Evolutionary conservation across 2,888 invertebrate genomes (phyloP).

Genomic region (Zeuzera pyrina): DNA sequence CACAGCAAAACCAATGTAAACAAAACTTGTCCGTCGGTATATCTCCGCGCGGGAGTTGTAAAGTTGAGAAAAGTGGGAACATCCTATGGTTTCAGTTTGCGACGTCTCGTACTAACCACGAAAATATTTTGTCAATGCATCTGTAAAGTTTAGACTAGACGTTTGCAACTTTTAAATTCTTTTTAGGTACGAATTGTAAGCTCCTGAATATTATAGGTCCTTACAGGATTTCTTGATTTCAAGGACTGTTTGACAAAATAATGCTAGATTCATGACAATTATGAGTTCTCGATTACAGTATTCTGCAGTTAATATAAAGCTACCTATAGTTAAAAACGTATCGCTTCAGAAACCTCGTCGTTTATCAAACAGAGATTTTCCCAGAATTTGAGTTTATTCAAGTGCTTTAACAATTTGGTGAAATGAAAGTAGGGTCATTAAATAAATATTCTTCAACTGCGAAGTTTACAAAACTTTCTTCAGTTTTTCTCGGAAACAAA

Average conservation of each 20-base stretch:
- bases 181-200: too few species aligned
- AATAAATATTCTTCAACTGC: conserved; percentile 34
- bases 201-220: too few species aligned
- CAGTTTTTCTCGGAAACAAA: conserved; percentile 27
- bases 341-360: conserved; percentile 7
- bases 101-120: conserved; percentile 7
- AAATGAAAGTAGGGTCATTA: conserved; percentile 33
- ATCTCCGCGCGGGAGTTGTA: conserved; percentile 27
- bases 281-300: too few species aligned
- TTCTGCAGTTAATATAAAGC: not conserved
- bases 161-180: too few species aligned
- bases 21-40: conserved; percentile 34
- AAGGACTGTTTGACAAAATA: too few species aligned
- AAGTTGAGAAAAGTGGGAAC: conserved; percentile 26
- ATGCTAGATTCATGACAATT: too few species aligned
- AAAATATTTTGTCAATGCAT: conserved; percentile 32
- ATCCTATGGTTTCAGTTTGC: conserved; percentile 30
- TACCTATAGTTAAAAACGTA: conserved; percentile 4
- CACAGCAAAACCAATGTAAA: conserved; percentile 48
- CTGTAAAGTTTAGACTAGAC: conserved; percentile 19
- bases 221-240: too few species aligned
- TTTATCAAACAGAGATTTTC: conserved; percentile 13
- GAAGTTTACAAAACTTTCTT: conserved; percentile 30
- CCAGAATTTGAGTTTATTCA: conserved; percentile 13
- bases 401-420: conserved; percentile 16